phyloP scores from a whole-genome alignment of 2,797 vertebrate species.

The Falco naumanni region DNA sequence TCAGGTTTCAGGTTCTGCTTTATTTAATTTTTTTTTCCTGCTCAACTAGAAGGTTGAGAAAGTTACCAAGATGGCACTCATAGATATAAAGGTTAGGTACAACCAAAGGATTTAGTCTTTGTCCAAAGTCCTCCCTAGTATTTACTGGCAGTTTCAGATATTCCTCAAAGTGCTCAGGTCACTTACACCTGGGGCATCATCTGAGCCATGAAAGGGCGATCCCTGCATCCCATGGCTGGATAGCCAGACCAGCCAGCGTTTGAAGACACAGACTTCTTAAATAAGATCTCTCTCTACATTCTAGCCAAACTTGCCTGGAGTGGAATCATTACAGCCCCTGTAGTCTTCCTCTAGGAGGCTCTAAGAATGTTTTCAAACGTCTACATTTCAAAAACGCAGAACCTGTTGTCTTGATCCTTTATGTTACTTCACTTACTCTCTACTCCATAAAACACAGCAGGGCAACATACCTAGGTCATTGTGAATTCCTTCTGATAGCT shows the following conservation, averaged over 20 bases:
- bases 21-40: not conserved
- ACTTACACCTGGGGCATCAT: slow-evolving; percentile 35
- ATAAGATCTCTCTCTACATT: slow-evolving; percentile 11
- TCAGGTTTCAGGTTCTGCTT: not conserved
- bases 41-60: not conserved
- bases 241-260: slow-evolving; percentile 23
- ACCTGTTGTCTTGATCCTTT: slow-evolving; percentile 62
- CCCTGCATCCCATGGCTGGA: not conserved
- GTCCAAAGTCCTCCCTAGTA: slow-evolving; percentile 5
- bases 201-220: slow-evolving; percentile 33
- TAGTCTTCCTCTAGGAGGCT: slow-evolving; percentile 42
- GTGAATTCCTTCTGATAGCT: slow-evolving; percentile 18
- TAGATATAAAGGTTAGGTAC: not conserved
- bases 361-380: slow-evolving; percentile 60
- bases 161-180: slow-evolving; percentile 23
- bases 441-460: slow-evolving; percentile 43
- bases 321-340: slow-evolving; percentile 20
- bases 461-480: slow-evolving; percentile 12
- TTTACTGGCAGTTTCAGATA: slow-evolving; percentile 27
- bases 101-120: not conserved
- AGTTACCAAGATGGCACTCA: not conserved
- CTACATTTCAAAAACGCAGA: slow-evolving; percentile 44
- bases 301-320: slow-evolving; percentile 23
- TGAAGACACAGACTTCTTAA: slow-evolving; percentile 59
- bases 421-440: slow-evolving; percentile 17